Base-by-base conservation (phyloP, 2,888 invertebrate species). In the Buathra laborator region DNA sequence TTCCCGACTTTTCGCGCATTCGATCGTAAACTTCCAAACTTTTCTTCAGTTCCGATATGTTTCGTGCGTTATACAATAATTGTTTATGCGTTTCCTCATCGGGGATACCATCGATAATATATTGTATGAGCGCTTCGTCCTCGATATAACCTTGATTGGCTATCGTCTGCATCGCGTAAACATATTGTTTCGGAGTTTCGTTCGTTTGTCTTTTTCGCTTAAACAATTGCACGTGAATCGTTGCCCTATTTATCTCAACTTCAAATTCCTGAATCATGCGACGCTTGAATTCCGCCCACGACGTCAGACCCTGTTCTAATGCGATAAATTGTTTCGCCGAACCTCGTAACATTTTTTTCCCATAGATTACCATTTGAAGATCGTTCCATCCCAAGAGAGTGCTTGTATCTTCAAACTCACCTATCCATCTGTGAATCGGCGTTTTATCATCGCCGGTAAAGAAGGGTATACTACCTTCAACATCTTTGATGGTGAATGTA, bases 341-440 rank as follows among this genome's bases (percentile, higher is more conserved):
- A 16, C 87, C 87, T 46, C 64, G 56, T 10, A 87, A 24, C 48
- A 86, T 74, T 67, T 78, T 78, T 56, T 84, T 87, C 0, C 87
- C 84, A 19, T 87, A 87, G 1, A 88, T 76, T 0, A 87, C 81
- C 72, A 79, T 87, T 16, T 87, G 87, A 3, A 76, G 62, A 37
- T 89, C 81, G 4, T 71, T 76, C 86, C 84, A 87, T 9, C 43
- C 1, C 44, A 86, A 86, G 6, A 89, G 32, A 14, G 53, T 67
- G 5, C 86, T 82, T 2, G 81, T 87, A 53, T 89, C 87, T 44
- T 89, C 88, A 24, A 88, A 86, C 5, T 87, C 80, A 0, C 29
- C 19, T 2, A 88, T 29, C 86, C 86, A 88, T 24, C 64, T 64
- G 6, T 66, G 19, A 19, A 83, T 72, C 37, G 76, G 66, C 51